A percentile compares a stretch with the other conserved stretches of the same genome.
These are phyloP conservation scores for Eospalax fontanierii DNA, from an alignment of 2,797 vertebrate species.

Conservation along the genomic window DNA sequence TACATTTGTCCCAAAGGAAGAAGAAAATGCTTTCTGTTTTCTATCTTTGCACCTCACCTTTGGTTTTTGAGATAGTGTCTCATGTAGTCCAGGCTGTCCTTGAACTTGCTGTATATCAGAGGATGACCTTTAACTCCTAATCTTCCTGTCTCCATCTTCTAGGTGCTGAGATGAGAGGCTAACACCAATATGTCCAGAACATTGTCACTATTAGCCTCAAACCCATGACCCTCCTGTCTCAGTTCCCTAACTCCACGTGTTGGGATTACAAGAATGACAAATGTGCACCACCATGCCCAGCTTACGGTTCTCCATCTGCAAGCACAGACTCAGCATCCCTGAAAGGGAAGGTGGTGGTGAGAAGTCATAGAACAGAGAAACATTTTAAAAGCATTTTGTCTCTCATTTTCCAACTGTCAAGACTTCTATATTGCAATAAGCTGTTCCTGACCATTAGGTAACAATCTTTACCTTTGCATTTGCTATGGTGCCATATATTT, in stretches of 20 bases:
- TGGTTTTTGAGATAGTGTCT: neutral
- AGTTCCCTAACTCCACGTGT: neutral
- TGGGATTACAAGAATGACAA: neutral
- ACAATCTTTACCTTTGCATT: too few species aligned
- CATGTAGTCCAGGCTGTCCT: neutral
- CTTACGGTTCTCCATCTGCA: neutral
- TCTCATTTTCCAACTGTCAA: neutral
- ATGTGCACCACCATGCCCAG: too few species aligned
- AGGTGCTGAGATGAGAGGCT: neutral
- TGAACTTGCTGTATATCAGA: neutral
- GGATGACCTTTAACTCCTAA: neutral
- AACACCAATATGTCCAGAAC: too few species aligned
- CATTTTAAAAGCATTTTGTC: neutral
- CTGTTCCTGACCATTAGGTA: neutral
- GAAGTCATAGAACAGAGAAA: neutral
- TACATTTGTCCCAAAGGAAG: neutral
- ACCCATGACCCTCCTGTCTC: neutral
- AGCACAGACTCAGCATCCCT: neutral
- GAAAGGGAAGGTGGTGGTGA: neutral
- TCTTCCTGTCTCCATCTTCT: neutral
- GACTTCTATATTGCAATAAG: neutral
- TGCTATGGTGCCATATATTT: neutral
- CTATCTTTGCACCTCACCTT: neutral
- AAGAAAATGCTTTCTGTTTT: neutral
- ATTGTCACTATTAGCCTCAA: neutral